A percentile compares a stretch with the other conserved stretches of the same genome.
These are phyloP conservation scores for Drusus annulatus DNA, from an alignment of 1,140 invertebrate genomes.

Conservation along the genomic window DNA sequence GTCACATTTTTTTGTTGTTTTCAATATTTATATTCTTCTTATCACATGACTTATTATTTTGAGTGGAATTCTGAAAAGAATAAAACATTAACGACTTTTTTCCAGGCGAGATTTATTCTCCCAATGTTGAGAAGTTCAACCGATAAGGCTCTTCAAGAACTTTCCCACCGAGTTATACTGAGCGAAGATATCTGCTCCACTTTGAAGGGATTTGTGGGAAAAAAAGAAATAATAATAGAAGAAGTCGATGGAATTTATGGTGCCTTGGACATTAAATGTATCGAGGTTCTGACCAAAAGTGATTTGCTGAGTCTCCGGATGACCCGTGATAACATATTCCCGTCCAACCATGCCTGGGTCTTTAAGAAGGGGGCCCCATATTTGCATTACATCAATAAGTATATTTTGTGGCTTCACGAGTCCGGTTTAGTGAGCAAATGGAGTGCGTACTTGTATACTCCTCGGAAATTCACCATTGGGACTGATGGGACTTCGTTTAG, in stretches of 20 bases:
- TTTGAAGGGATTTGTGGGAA: neutral
- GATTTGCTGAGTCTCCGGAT: neutral
- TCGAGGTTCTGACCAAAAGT: neutral
- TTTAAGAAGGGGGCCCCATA: neutral
- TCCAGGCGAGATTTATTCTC: neutral
- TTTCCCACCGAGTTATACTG: neutral
- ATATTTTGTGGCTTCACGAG: neutral
- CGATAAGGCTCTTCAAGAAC: neutral
- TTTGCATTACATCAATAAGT: neutral
- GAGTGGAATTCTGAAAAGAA: too few species aligned
- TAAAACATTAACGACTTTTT: neutral
- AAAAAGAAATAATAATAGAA: conserved; percentile 13
- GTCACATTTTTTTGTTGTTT: too few species aligned
- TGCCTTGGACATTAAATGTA: neutral
- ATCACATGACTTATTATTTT: too few species aligned
- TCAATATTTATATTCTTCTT: too few species aligned
- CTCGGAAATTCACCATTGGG: neutral
- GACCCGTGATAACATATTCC: neutral
- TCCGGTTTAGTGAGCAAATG: neutral
- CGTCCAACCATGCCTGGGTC: neutral
- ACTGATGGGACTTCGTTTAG: too few species aligned
- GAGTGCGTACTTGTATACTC: neutral
- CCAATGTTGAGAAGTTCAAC: neutral
- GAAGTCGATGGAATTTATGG: neutral
- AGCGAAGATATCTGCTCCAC: neutral